These are phyloP conservation scores for Abrostola triplasia DNA, from an alignment of 2,888 invertebrate species.

Conservation along the genomic window DNA sequence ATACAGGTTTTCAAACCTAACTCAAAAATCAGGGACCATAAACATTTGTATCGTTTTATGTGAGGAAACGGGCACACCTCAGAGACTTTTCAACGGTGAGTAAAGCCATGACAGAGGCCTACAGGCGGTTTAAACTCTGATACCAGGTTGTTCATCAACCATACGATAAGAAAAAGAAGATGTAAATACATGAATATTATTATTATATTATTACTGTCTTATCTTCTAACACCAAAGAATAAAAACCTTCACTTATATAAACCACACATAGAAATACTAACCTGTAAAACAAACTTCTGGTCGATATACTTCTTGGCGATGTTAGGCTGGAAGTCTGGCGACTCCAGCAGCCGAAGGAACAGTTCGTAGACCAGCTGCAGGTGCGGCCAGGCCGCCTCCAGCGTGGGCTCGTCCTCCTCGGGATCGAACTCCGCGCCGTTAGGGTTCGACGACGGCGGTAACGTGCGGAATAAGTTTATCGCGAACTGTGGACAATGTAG, in stretches of 20 bases:
- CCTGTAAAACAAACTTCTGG: slow-evolving; percentile 98
- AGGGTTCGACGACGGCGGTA: slow-evolving; percentile 95
- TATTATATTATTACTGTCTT: too few relatives aligned
- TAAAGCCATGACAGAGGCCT: too few relatives aligned
- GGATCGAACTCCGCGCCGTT: slow-evolving; percentile 96
- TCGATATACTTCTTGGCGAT: slow-evolving; percentile 98
- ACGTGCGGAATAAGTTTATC: slow-evolving; percentile 95
- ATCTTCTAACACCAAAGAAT: slow-evolving; percentile 7
- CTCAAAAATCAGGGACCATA: too few relatives aligned
- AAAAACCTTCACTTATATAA: slow-evolving; percentile 7
- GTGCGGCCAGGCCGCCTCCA: slow-evolving; percentile 98
- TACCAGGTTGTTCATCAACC: too few relatives aligned
- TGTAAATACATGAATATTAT: too few relatives aligned
- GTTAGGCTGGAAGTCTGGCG: slow-evolving; percentile 97
- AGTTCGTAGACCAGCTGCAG: slow-evolving; percentile 94
- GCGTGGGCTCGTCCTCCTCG: slow-evolving; percentile 98
- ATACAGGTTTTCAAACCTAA: too few relatives aligned
- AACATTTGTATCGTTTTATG: too few relatives aligned
- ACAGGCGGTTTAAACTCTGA: too few relatives aligned
- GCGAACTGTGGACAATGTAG: slow-evolving; percentile 89
- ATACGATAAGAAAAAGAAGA: too few relatives aligned
- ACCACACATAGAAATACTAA: slow-evolving; percentile 73
- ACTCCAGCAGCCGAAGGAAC: slow-evolving; percentile 95
- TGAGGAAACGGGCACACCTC: too few relatives aligned
- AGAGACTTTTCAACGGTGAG: too few relatives aligned